phyloP scores from a whole-genome alignment of 2,797 vertebrate genomes.

The Sebastes trivittatus region DNA sequence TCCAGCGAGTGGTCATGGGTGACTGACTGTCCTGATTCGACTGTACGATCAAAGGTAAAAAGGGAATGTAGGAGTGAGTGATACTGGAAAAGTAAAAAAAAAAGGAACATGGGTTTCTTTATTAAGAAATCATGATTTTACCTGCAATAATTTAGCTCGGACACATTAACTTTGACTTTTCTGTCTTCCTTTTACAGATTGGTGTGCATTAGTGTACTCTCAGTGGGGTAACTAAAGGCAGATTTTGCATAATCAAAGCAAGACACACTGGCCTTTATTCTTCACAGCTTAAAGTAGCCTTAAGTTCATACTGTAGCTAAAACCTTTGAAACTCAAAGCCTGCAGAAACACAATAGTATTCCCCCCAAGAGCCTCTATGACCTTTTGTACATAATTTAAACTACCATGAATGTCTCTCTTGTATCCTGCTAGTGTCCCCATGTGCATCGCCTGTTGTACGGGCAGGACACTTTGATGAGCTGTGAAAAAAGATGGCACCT shows the following conservation, averaged over 20 bases:
- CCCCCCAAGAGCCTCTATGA: slow-evolving; percentile 38
- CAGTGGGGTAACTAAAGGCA: slow-evolving; percentile 15
- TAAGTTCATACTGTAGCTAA: slow-evolving; percentile 25
- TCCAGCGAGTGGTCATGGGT: slow-evolving; percentile 86
- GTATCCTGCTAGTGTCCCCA: slow-evolving; percentile 27
- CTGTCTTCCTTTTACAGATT: slow-evolving; percentile 9
- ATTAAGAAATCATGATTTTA: neutral
- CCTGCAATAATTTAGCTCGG: neutral
- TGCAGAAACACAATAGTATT: slow-evolving; percentile 26
- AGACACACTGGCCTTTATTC: slow-evolving; percentile 36
- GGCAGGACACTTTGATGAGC: slow-evolving; percentile 50
- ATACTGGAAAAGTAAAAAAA: slow-evolving; percentile 11
- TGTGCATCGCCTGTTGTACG: neutral
- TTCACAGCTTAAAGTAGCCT: slow-evolving; percentile 14
- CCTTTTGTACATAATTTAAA: slow-evolving; percentile 56
- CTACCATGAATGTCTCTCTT: slow-evolving; percentile 33
- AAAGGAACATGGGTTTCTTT: neutral
- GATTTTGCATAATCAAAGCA: slow-evolving; percentile 41
- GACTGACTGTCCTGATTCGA: slow-evolving; percentile 85
- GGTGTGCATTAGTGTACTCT: neutral
- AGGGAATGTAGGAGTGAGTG: slow-evolving; percentile 24
- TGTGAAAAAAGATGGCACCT: slow-evolving; percentile 47
- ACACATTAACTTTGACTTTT: slow-evolving; percentile 13
- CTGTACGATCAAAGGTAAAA: slow-evolving; percentile 68
- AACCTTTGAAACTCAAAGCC: slow-evolving; percentile 50